These are phyloP conservation scores for Anguilla obscura DNA, from an alignment of 2,797 vertebrate species.

Conservation along the genomic window DNA sequence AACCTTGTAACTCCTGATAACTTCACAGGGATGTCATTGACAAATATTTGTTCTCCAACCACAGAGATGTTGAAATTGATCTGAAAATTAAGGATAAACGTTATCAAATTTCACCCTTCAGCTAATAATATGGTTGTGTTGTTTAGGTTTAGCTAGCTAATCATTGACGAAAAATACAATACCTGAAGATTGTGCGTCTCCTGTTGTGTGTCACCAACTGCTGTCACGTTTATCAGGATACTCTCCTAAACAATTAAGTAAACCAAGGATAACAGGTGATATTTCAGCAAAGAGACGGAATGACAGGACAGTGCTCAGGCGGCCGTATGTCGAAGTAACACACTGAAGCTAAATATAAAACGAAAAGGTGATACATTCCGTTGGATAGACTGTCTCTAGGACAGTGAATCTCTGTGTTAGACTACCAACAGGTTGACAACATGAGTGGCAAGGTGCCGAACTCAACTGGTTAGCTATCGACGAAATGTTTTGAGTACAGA, in stretches of 20 bases:
- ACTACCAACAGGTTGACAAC: conserved; percentile 28
- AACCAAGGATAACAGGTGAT: conserved; percentile 27
- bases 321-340: neutral
- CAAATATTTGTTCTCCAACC: conserved; percentile 77
- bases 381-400: neutral
- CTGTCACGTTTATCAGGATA: conserved; percentile 79
- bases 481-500: neutral
- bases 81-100: conserved; percentile 49
- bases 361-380: neutral
- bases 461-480: neutral
- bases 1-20: conserved; percentile 83
- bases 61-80: conserved; percentile 72
- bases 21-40: conserved; percentile 87
- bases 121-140: neutral
- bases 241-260: conserved; percentile 71
- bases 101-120: neutral
- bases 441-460: neutral
- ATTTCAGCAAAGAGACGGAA: neutral
- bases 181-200: conserved; percentile 75
- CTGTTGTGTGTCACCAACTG: conserved; percentile 65
- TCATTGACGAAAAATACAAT: neutral
- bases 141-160: neutral
- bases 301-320: neutral
- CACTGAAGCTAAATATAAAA: neutral
- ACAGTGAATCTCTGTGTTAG: neutral